Conservation (phyloP, 2,113 vertebrate species). For the Oryzias javanicus region DNA sequence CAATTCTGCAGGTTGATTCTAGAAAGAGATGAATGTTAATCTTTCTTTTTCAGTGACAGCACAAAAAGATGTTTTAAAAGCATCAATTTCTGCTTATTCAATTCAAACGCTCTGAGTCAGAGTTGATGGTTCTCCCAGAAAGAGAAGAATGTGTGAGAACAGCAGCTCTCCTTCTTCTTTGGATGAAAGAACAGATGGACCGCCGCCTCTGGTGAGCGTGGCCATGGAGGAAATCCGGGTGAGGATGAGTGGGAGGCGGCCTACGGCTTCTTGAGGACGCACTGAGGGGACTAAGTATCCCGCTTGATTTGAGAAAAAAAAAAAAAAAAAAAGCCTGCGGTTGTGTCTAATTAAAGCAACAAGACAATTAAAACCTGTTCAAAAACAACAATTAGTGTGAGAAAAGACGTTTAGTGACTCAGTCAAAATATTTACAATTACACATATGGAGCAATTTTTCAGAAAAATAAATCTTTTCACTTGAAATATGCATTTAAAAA, state of each 20-base stretch:
- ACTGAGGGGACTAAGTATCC: constrained; percentile 7
- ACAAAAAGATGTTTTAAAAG: too few species aligned
- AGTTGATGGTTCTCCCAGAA: not conserved
- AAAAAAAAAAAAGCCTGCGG: constrained; percentile 7
- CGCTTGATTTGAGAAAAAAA: constrained; percentile 12
- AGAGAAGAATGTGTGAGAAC: not conserved
- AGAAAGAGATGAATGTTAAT: too few species aligned
- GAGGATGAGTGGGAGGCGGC: constrained; percentile 27
- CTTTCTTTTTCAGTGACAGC: too few species aligned
- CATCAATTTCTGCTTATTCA: constrained; percentile 7
- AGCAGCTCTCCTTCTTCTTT: constrained; percentile 9
- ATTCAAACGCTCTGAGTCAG: constrained; percentile 3
- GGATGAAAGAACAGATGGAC: constrained; percentile 1
- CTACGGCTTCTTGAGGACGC: constrained; percentile 4
- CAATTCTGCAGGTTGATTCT: too few species aligned
- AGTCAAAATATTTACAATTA: too few species aligned
- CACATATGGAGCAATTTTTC: too few species aligned
- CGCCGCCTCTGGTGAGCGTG: not conserved
- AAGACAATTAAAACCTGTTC: not conserved
- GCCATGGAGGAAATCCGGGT: too few species aligned
- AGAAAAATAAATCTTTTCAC: too few species aligned
- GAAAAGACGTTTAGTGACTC: too few species aligned
- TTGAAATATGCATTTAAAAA: too few species aligned
- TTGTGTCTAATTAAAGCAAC: constrained; percentile 27
- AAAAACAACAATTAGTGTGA: too few species aligned